A percentile compares a stretch with the other conserved stretches of the same genome.
Evolutionary conservation across 2,888 invertebrate genomes (phyloP).

Genomic region (Salticus scenicus): DNA sequence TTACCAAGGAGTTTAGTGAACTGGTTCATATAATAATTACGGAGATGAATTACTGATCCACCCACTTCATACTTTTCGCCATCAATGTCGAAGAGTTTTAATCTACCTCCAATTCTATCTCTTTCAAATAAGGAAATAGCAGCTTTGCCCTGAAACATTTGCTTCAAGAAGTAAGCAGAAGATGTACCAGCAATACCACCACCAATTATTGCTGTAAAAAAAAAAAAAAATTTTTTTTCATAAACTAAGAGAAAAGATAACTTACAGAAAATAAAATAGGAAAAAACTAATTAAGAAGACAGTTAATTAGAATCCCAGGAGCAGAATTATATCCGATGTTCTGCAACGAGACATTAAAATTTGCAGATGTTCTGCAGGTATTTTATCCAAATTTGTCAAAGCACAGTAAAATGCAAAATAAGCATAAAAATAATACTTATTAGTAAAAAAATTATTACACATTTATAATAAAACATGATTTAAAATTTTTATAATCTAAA

Average conservation of each 20-base stretch:
- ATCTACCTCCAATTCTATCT: slow-evolving; percentile 79
- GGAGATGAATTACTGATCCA: slow-evolving; percentile 80
- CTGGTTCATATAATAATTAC: slow-evolving; percentile 79
- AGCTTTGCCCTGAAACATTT: slow-evolving; percentile 76
- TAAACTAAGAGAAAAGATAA: neutral
- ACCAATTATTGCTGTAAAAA: slow-evolving; percentile 79
- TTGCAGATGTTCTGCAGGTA: too few species aligned
- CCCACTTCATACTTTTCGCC: slow-evolving; percentile 80
- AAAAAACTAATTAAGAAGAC: neutral
- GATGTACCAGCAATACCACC: slow-evolving; percentile 81
- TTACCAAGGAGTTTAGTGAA: slow-evolving; percentile 79
- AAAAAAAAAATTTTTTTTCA: neutral
- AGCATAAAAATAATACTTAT: too few species aligned
- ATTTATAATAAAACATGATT: too few species aligned
- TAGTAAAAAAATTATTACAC: too few species aligned
- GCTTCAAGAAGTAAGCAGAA: slow-evolving; percentile 79
- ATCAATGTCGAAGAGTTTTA: slow-evolving; percentile 78
- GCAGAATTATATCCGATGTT: too few species aligned
- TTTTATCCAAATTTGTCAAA: too few species aligned
- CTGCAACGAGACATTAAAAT: too few species aligned
- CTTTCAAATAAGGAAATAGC: slow-evolving; percentile 79
- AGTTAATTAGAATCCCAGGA: too few species aligned
- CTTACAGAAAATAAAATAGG: too few species aligned
- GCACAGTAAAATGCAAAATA: too few species aligned
- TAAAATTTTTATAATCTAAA: too few species aligned